Percentiles rank a stretch among this genome's conserved stretches.
Evolutionary conservation across 2,113 vertebrate species (phyloP).

Genomic region (Poecilia latipinna): DNA sequence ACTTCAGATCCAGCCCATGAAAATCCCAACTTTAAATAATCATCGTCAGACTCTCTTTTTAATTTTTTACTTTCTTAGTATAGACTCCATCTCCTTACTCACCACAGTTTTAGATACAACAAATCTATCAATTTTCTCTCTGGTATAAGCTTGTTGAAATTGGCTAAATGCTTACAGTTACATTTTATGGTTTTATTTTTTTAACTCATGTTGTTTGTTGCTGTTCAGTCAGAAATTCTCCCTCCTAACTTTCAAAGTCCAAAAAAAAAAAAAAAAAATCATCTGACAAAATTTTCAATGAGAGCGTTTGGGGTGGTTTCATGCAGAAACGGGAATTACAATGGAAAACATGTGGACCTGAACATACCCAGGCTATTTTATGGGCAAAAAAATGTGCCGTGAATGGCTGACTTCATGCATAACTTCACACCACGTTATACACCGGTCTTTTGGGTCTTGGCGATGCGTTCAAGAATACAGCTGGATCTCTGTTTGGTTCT

Average conservation of each 20-base stretch:
- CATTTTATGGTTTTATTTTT: too few species aligned
- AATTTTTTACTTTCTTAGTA: too few species aligned
- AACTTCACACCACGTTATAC: background rate
- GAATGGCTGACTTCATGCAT: background rate
- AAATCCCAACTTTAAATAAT: too few species aligned
- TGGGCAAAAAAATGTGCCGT: background rate
- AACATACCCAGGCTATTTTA: background rate
- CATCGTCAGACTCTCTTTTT: too few species aligned
- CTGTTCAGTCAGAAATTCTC: background rate
- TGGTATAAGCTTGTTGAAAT: too few species aligned
- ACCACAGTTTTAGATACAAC: too few species aligned
- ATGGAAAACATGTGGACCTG: constrained; percentile 3
- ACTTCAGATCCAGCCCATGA: too few species aligned
- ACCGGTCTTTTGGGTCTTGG: background rate
- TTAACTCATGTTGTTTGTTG: too few species aligned
- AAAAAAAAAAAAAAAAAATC: background rate
- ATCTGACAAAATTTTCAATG: background rate
- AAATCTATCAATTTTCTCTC: too few species aligned
- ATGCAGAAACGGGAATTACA: background rate
- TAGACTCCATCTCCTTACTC: too few species aligned
- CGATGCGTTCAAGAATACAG: background rate
- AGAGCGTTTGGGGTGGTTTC: background rate
- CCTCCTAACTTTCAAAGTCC: too few species aligned
- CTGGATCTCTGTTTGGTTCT: background rate
- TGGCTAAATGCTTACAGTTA: too few species aligned